Evolutionary conservation across 1,140 invertebrate species (phyloP), one percentile per base, ranked within the genome.

Genomic region (Rhynchophorus ferrugineus): DNA sequence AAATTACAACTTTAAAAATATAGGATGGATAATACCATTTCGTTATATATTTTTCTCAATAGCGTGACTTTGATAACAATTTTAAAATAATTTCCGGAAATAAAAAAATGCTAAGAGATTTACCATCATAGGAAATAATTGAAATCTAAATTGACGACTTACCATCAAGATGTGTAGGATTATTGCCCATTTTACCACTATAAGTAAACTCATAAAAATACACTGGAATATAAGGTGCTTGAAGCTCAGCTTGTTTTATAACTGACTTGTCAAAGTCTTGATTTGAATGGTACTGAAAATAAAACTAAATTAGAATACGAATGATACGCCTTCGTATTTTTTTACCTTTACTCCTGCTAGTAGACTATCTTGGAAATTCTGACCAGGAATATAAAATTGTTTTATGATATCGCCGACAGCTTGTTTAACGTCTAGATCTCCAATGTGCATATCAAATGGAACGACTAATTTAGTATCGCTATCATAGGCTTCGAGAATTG

Each of bases 241-340:
- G 41, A 8, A 51, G 20, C 21, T 51, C 41, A 1, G 49, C 49
- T 39, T 51, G 49, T 17, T 51, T 51, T 7, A 51, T 44, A 3
- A 51, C 43, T n/a, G 49, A 44, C 29, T 51, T 51, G 19, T 51
- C 49, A 45, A 51, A 51, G 33, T 51, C 49, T 44, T 51, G 49
- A 11, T 17, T 51, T 6, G 49, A 51, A 38, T 51, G 49, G 17
- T 44, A 51, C 49, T 51, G 37, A 44, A 51, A 51, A n/a, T 44
- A 11, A 33, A 41, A 50, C 19, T 5, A 2, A 29, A 18, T 13
- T 7, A 17, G 29, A 34, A n/a, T 19, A n/a, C 20, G n/a, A 37
- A 48, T 29, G 41, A 21, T 17, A 48, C 22, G 20, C 9, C 14
- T n/a, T n/a, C n/a, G n/a, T n/a, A n/a, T n/a, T n/a, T n/a, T 29